A percentile compares a stretch with the other conserved stretches of the same genome.
These are phyloP conservation scores for Lasiommata megera DNA, from an alignment of 2,888 invertebrate genomes.

Conservation along the genomic window DNA sequence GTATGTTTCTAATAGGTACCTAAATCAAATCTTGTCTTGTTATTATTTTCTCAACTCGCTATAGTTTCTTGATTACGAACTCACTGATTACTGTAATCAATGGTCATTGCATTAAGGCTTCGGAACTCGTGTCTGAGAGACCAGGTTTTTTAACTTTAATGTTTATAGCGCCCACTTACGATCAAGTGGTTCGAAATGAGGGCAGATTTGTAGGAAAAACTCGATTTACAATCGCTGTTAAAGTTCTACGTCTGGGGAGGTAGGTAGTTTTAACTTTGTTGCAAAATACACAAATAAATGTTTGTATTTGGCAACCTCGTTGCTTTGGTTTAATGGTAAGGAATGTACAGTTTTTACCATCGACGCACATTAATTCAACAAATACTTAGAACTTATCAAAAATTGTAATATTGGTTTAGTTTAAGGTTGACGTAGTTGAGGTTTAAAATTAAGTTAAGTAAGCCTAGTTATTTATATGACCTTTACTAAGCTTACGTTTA, in stretches of 20 bases:
- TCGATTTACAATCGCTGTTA: not conserved
- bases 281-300: no score
- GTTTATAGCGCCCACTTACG: conserved; percentile 17
- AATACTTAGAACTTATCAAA: no score
- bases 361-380: no score
- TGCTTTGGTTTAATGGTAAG: no score
- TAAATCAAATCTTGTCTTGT: not conserved
- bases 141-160: conserved; percentile 15
- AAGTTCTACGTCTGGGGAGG: not conserved
- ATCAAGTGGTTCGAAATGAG: conserved; percentile 12
- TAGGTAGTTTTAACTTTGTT: not conserved
- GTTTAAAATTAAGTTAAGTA: no score
- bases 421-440: no score
- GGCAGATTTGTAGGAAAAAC: conserved; percentile 17
- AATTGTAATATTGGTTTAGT: no score
- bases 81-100: conserved; percentile 12
- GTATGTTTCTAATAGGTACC: no score
- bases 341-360: no score
- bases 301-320: no score
- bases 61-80: conserved; percentile 11
- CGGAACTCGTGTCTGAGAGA: conserved; percentile 10
- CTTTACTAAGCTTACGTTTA: no score
- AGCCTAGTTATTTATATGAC: no score
- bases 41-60: conserved; percentile 8
- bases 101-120: conserved; percentile 11